Percentiles rank a stretch among this genome's conserved stretches.
Evolutionary conservation across 2,797 vertebrate species (phyloP).

Genomic region (Acipenser ruthenus): DNA sequence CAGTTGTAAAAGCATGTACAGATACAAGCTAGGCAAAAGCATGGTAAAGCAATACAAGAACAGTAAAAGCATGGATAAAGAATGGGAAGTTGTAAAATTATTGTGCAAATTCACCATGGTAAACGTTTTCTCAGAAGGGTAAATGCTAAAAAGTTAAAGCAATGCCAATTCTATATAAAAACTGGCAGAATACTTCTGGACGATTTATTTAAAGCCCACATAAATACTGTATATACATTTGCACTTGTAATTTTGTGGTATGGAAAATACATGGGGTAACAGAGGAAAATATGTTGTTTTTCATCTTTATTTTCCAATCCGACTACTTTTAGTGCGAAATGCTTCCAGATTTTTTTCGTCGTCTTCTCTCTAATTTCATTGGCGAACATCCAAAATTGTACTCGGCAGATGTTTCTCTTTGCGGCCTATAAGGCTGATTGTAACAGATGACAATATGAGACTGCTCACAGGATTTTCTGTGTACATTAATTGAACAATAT

Average conservation of each 20-base stretch:
- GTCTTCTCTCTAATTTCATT: conserved; percentile 1
- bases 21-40: neutral
- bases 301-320: conserved; percentile 30
- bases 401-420: conserved; percentile 5
- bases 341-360: neutral
- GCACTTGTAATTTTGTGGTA: conserved; percentile 69
- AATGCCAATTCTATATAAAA: conserved; percentile 19
- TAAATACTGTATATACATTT: conserved; percentile 53
- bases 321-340: conserved; percentile 11
- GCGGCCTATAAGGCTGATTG: no score
- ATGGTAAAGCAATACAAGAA: neutral
- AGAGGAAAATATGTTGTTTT: conserved; percentile 44
- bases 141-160: neutral
- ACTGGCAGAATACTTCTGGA: conserved; percentile 28
- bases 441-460: no score
- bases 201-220: conserved; percentile 56
- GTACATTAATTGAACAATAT: no score
- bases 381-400: conserved; percentile 8
- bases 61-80: neutral
- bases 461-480: no score
- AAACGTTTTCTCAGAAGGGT: neutral
- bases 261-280: conserved; percentile 49
- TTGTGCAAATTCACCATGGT: neutral
- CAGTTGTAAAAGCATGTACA: no score
- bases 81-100: neutral